Evolutionary conservation across 1,140 invertebrate species (phyloP).

Genomic region (Chironomus tepperi): DNA sequence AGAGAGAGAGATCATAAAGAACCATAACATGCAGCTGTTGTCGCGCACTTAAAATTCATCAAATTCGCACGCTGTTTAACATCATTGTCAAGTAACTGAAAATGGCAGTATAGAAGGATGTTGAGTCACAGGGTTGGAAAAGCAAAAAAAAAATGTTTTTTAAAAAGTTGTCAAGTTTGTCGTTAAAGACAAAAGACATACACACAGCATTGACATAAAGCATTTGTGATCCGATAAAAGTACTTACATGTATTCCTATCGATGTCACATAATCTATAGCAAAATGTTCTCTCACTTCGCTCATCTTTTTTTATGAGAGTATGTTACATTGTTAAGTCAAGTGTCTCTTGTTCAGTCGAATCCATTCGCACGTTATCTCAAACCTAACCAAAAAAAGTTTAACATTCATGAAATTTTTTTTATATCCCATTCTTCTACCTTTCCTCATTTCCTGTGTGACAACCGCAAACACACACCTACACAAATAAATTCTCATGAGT

Average conservation of each 20-base stretch:
- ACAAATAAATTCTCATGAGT: neutral
- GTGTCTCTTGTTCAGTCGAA: neutral
- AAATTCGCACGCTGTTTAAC: neutral
- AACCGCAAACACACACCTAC: neutral
- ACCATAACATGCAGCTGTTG: constrained; percentile 6
- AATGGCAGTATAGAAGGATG: too few relatives aligned
- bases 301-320: neutral
- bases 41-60: constrained; percentile 7
- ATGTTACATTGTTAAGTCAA: neutral
- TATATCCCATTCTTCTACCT: neutral
- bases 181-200: too few relatives aligned
- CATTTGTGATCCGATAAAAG: too few relatives aligned
- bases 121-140: too few relatives aligned
- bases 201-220: too few relatives aligned
- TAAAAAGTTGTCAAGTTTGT: too few relatives aligned
- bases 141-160: too few relatives aligned
- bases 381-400: too few relatives aligned
- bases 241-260: neutral
- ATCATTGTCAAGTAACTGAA: neutral
- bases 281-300: neutral
- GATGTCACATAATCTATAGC: neutral
- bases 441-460: neutral
- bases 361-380: too few relatives aligned
- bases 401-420: too few relatives aligned
- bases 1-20: constrained; percentile 1